phyloP scores from a whole-genome alignment of 2,797 vertebrate genomes.

The Oryzias dopingdopingensis region DNA sequence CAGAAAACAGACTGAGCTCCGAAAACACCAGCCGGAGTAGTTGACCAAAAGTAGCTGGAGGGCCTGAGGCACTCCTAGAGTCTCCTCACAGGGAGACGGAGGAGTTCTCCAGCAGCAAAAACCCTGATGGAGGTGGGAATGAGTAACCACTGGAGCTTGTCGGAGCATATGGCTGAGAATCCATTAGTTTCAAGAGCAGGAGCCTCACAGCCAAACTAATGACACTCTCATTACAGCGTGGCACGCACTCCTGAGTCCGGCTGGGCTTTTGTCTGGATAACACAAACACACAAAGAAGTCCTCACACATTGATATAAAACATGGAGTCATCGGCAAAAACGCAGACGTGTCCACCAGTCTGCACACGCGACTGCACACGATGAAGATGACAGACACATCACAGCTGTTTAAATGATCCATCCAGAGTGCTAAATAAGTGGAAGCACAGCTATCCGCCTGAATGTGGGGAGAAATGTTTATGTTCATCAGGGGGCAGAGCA shows the following conservation, averaged over 20 bases:
- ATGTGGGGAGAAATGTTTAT: too few relatives aligned
- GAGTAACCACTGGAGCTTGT: slow-evolving; percentile 64
- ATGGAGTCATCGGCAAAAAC: background rate
- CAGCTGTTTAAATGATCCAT: slow-evolving; percentile 69
- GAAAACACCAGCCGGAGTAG: slow-evolving; percentile 37
- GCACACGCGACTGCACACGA: slow-evolving; percentile 60
- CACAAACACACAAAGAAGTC: slow-evolving; percentile 1
- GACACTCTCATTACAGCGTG: slow-evolving; percentile 64
- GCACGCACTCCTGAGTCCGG: slow-evolving; percentile 49
- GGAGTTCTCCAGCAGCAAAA: slow-evolving; percentile 46
- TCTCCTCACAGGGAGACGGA: slow-evolving; percentile 28
- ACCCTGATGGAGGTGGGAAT: slow-evolving; percentile 60
- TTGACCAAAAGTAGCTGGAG: slow-evolving; percentile 30
- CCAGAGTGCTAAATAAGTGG: slow-evolving; percentile 47
- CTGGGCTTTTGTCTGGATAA: slow-evolving; percentile 52
- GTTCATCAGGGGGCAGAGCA: too few relatives aligned
- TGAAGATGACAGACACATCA: slow-evolving; percentile 53
- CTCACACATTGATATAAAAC: background rate
- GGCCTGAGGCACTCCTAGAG: slow-evolving; percentile 38
- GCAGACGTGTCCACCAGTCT: slow-evolving; percentile 23
- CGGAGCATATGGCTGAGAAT: slow-evolving; percentile 72
- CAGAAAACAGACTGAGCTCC: slow-evolving; percentile 25
- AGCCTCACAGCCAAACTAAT: slow-evolving; percentile 68
- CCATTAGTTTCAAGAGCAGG: slow-evolving; percentile 73
- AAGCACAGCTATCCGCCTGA: slow-evolving; percentile 11